Evolutionary conservation across 2,797 vertebrate species (phyloP).

Genomic region (Tragopan temminckii): DNA sequence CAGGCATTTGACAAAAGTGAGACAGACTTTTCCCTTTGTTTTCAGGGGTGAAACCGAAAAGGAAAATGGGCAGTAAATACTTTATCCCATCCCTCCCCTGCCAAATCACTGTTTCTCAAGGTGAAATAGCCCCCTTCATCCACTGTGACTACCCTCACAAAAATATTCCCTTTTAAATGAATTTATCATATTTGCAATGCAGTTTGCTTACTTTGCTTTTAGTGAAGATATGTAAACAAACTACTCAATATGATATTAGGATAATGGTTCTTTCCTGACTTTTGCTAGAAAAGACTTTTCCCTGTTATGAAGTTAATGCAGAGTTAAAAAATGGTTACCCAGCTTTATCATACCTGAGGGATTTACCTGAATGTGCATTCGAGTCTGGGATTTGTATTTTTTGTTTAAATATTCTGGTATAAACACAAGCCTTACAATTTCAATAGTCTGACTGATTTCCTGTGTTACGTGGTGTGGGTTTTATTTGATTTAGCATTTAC

Average conservation of each 20-base stretch:
- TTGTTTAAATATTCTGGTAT: conserved; percentile 11
- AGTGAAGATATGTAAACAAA: background rate
- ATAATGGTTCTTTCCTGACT: background rate
- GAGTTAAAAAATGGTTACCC: background rate
- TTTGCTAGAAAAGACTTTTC: background rate
- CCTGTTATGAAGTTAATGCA: background rate
- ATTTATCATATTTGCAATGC: background rate
- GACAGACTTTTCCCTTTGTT: background rate
- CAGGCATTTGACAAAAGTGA: background rate
- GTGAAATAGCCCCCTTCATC: background rate
- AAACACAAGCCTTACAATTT: conserved; percentile 5
- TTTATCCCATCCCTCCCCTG: background rate
- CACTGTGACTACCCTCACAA: background rate
- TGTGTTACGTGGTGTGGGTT: conserved; percentile 15
- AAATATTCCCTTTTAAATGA: background rate
- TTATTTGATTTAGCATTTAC: conserved; percentile 55
- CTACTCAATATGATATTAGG: background rate
- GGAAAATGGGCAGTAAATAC: background rate
- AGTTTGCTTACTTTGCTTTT: background rate
- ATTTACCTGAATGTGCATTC: background rate
- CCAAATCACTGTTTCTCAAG: background rate
- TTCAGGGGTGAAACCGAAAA: background rate
- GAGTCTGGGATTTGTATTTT: conserved; percentile 5
- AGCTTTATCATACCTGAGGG: background rate
- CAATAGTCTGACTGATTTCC: conserved; percentile 21